Evolutionary conservation across 2,888 invertebrate species (phyloP), one percentile per base, ranked within the genome.

Genomic region (Nomada hirtipes): DNA sequence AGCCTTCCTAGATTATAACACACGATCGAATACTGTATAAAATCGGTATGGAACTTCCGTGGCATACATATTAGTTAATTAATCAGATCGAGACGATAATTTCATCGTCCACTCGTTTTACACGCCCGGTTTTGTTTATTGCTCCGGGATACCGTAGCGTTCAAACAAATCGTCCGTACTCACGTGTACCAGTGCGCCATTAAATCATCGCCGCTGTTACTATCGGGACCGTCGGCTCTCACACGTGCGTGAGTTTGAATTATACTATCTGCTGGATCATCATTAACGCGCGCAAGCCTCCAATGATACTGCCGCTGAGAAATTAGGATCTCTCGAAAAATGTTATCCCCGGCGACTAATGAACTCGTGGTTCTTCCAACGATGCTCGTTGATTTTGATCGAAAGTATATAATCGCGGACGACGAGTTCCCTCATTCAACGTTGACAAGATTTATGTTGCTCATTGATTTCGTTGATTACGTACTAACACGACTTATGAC

Each of bases 191-290:
- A 55, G 65, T 42, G 59, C 29, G 59, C 13, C 69, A 61, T 76
- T 87, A 84, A 87, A 88, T 89, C 88, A 89, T 88, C 80, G 78
- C 69, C 80, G 70, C 59, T 52, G 83, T 74, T 79, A 83, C 87
- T 87, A 85, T 84, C 83, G 83, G 82, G 79, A 71, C 80, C 82
- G 80, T 36, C 36, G 36, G 82, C 69, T 77, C 83, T 85, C 86
- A 83, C 84, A 86, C 84, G 80, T 87, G 88, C 87, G 87, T 87
- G 87, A 85, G 74, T 87, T 90, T 88, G 87, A 91, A 89, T 91
- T 91, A 91, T 91, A 89, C 87, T 87, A 89, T 90, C 88, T 87
- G 84, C 79, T 86, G 84, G 89, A 90, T 88, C 88, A 82, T 89
- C 85, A 89, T 91, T 91, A 90, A 86, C 83, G 70, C 64, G 59